Evolutionary conservation across 2,113 vertebrate species (phyloP), one percentile per base, ranked within the genome.

Genomic region (Piaya cayana): DNA sequence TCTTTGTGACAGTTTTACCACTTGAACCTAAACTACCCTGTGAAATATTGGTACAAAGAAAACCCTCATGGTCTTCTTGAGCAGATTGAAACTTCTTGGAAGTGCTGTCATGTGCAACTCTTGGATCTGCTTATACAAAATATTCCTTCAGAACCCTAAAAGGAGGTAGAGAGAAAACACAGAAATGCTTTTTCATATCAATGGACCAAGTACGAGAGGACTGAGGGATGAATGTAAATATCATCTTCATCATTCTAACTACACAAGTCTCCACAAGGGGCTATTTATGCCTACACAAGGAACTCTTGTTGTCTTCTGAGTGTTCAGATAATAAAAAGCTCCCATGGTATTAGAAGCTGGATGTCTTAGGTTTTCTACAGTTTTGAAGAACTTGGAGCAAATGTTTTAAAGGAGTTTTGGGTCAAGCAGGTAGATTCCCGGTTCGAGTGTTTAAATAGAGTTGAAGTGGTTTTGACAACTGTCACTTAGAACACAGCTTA

Each of bases 11-110:
- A 85, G 68, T 72, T 80, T 65, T 80, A 47, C 8, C 45, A 27
- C 12, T 49, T 76, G 32, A 79, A 53, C 49, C 77, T 36, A 75
- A 95, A 70, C 39, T 37, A 49, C 52, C 52, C 6, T 13, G 47
- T 81, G 63, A 89, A 85, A 91, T 70, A 60, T 18, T 43, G 29
- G 26, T 62, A 72, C 32, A 50, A 63, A 82, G 65, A 62, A 19
- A 3, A 0, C 1, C 36, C 13, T 30, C 3, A 0, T 42, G 19
- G 26, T 86, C 18, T 27, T 50, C 14, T 60, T 52, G 22, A 47
- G 62, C 10, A 60, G 47, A 23, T 27, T 36, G 37, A 62, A 62
- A n/a, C 22, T 49, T 59, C 11, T 60, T 26, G 50, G 56, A 79
- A 27, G 21, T 64, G 5, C 7, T 0, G 1, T 23, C 37, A 8